These are phyloP conservation scores for Pollenia labialis DNA, from an alignment of 2,888 invertebrate species.

Conservation along the genomic window DNA sequence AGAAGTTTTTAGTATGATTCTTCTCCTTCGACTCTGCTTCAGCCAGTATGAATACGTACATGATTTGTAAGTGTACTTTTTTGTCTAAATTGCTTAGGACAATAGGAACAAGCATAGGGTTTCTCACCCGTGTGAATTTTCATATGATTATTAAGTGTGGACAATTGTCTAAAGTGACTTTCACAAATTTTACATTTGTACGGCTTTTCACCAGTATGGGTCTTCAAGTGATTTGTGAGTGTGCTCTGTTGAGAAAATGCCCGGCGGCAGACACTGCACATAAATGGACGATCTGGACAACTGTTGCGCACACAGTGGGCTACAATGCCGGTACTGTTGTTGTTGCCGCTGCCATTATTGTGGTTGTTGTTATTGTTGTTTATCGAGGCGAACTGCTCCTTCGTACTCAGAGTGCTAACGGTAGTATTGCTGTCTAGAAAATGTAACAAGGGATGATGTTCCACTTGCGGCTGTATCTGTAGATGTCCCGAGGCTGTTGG, in stretches of 20 bases:
- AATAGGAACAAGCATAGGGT: constrained; percentile 82
- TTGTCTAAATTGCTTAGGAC: constrained; percentile 82
- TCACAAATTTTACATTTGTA: constrained; percentile 82
- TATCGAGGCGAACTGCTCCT: constrained; percentile 73
- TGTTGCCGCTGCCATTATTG: constrained; percentile 75
- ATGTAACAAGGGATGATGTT: constrained; percentile 81
- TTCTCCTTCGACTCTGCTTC: constrained; percentile 68
- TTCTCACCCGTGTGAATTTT: constrained; percentile 82
- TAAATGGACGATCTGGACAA: constrained; percentile 81
- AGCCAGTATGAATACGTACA: constrained; percentile 81
- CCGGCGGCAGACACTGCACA: constrained; percentile 80
- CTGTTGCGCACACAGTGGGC: constrained; percentile 73
- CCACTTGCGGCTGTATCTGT: constrained; percentile 78
- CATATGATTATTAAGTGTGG: constrained; percentile 82
- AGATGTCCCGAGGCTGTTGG: constrained; percentile 69
- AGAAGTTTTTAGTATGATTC: constrained; percentile 66
- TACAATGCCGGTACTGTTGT: constrained; percentile 74
- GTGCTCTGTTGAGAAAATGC: constrained; percentile 82
- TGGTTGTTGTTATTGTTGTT: constrained; percentile 76
- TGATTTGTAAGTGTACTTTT: constrained; percentile 82
- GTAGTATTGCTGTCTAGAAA: constrained; percentile 82
- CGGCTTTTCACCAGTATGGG: constrained; percentile 82
- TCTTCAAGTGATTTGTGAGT: constrained; percentile 81
- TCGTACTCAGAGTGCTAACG: constrained; percentile 80
- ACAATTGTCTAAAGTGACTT: constrained; percentile 81